A percentile compares a stretch with the other conserved stretches of the same genome.
phyloP scores from a whole-genome alignment of 92 coral and sea anemone genomes.

The Muricea muricata region DNA sequence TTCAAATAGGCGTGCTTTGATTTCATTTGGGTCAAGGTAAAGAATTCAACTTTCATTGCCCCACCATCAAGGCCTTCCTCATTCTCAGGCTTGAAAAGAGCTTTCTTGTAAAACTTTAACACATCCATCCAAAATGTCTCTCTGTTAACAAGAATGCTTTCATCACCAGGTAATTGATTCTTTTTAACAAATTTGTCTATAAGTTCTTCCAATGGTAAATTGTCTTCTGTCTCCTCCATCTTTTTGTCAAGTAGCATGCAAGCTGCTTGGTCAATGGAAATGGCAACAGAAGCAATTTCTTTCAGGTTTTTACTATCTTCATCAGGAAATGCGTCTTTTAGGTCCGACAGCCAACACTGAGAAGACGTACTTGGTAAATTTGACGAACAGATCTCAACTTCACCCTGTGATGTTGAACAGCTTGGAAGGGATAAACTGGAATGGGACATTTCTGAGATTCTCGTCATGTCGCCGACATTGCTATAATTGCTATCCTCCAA shows the following conservation, averaged over 20 bases:
- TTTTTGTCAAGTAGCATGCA: neutral
- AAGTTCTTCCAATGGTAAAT: neutral
- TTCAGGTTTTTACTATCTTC: neutral
- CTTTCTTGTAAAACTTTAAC: slow-evolving; percentile 40
- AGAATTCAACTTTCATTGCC: slow-evolving; percentile 45
- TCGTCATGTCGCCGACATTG: too few species aligned
- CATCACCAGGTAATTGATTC: neutral
- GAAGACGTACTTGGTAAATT: too few species aligned
- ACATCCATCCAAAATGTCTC: slow-evolving; percentile 47
- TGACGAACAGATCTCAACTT: too few species aligned
- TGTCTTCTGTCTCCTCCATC: neutral
- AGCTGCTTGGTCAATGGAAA: slow-evolving; percentile 1
- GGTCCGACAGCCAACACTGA: neutral
- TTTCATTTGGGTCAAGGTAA: slow-evolving; percentile 30
- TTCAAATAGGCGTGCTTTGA: slow-evolving; percentile 54
- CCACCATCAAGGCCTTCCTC: slow-evolving; percentile 57
- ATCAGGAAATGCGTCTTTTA: slow-evolving; percentile 8
- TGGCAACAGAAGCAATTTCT: neutral
- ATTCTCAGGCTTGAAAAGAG: slow-evolving; percentile 1
- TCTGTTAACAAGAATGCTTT: slow-evolving; percentile 9
- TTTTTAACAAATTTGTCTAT: neutral
- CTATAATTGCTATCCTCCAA: too few species aligned
- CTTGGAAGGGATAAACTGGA: too few species aligned
- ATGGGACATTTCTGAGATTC: too few species aligned
- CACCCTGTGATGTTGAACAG: too few species aligned